Base-by-base conservation (phyloP, 2,113 vertebrate genomes). In the Piaya cayana region DNA sequence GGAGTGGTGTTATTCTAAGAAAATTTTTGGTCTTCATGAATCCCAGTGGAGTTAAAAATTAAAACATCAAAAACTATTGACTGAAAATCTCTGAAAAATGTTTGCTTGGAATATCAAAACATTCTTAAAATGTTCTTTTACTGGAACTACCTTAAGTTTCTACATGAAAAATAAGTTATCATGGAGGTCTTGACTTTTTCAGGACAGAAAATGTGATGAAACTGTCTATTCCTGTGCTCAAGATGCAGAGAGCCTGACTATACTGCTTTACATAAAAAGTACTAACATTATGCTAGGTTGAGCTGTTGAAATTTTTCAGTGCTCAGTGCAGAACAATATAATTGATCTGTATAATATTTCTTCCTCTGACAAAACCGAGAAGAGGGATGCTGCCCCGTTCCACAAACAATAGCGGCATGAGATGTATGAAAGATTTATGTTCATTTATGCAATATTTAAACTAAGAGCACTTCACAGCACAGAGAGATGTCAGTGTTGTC, bases 381-480 rank as follows among this genome's bases (percentile, higher is more conserved):
- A 39, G 53, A 32, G 47, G 43, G 86, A 43, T 32, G 18, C 16
- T 65, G 43, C 55, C 55, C 43, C 27, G 12, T 85, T 96, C 85
- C 93, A 90, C 68, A 67, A 93, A 86, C 90, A 95, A 70, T 90
- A 71, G 32, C 88, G 82, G 68, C 37, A 70, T 69, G 75, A 50
- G 69, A 53, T 62, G 26, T n/a, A 82, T 86, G 34, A 97, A 96
- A 96, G 80, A 96, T 95, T 97, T 94, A 95, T 95, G 89, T 86
- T 93, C 95, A 72, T 91, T 96, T 96, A 93, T 96, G 64, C 92
- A 96, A 94, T 88, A 92, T 97, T 97, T 95, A 94, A 91, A 91
- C 83, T 65, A 39, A 75, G 69, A 89, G 67, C 59, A 29, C 86
- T 88, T 91, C 37, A 47, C 94, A 86, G 90, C 65, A 60, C 81